Evolutionary conservation across 1,140 invertebrate genomes (phyloP), one percentile per base, ranked within the genome.

Genomic region (Cotesia typhae): DNA sequence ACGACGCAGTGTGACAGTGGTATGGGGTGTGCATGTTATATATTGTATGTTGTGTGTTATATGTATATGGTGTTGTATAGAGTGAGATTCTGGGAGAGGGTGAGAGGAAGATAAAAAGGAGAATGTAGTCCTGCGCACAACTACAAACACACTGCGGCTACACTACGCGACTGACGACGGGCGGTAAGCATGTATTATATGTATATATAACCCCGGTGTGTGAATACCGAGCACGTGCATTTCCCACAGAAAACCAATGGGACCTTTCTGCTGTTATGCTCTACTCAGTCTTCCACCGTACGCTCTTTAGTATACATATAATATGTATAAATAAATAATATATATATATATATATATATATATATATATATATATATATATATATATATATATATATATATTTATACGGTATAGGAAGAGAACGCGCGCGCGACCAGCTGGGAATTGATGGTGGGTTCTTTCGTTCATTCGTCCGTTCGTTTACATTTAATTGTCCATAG

Each of bases 221-320:
- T 85, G 84, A 85, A 85, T 85, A 83, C 78, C 71, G 79, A 83
- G 78, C 84, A 84, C 84, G 82, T 85, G 83, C 77, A 83, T 85
- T 85, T 85, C 84, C 83, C 84, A 85, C 84, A 83, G 83, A 82
- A 83, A 81, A 79, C 79, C 80, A 80, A 82, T 77, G 78, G 75
- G 77, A 76, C 76, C 78, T 78, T 77, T 74, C 76, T 64, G 41
- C 41, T 47, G 41, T 47, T 47, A 47, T 47, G 41, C 41, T 47
- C 41, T 47, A 47, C 41, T 47, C 41, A 47, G 41, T 47, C 41
- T 47, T 47, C 41, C 41, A 47, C 41, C 10, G 41, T 47, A 9
- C 41, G 5, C 41, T 47, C 41, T 47, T 47, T 47, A 47, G 41
- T 47, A 47, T 47, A 10, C 28, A 28, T 28, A 28, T 28, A 3